Percentiles rank a stretch among this genome's conserved stretches.
Evolutionary conservation across 2,888 invertebrate species (phyloP).

Genomic region (Lasioglossum malachurum): DNA sequence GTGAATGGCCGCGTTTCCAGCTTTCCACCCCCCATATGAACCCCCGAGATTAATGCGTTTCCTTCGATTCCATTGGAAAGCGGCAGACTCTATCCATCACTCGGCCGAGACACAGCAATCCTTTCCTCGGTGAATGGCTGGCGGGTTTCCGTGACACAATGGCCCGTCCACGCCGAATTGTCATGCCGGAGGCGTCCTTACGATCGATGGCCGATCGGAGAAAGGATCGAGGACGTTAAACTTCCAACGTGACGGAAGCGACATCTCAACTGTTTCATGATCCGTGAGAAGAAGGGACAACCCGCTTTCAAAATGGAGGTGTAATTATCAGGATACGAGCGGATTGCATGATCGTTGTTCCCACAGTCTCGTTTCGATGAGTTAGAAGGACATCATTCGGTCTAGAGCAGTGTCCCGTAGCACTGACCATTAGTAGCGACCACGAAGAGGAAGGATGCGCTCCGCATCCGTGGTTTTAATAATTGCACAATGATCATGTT

Average conservation of each 20-base stretch:
- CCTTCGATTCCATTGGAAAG: constrained; percentile 7
- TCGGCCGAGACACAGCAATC: not conserved
- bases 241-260: constrained; percentile 37
- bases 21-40: constrained; percentile 3
- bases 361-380: not conserved
- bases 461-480: too few species aligned
- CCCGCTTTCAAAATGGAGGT: not conserved
- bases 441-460: too few species aligned
- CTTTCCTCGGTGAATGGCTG: constrained; percentile 18
- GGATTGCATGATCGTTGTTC: not conserved
- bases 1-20: constrained; percentile 10
- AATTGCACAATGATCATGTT: not conserved
- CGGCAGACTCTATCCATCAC: constrained; percentile 41
- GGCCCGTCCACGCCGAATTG: constrained; percentile 44
- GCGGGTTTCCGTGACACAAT: constrained; percentile 47
- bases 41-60: constrained; percentile 18
- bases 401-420: too few species aligned
- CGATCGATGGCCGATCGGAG: constrained; percentile 53
- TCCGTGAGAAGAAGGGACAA: not conserved
- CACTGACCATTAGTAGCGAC: too few species aligned
- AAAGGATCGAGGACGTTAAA: constrained; percentile 53
- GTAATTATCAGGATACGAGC: not conserved
- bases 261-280: not conserved
- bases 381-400: not conserved
- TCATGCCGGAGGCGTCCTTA: constrained; percentile 37